Evolutionary conservation across 64 coral and sea anemone genomes (phyloP), one percentile per base, ranked within the genome.

Genomic region (Montipora sp.): DNA sequence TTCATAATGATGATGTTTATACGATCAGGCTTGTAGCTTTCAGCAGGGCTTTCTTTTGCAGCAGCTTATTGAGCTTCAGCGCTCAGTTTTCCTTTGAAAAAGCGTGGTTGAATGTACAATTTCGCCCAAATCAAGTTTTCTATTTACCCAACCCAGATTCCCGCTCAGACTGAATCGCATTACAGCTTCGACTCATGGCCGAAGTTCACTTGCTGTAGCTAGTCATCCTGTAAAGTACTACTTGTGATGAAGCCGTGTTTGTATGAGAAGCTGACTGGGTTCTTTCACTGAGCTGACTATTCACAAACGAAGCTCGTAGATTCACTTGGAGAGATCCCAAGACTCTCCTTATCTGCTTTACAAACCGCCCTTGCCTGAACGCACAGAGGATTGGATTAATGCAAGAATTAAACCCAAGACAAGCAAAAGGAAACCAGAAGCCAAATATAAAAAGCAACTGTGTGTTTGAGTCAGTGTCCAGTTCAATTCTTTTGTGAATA

Each of bases 371-470:
- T 47, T 92, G 90, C 55, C 90, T 84, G 23, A 86, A 92, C 2
- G 90, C 90, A 19, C 90, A 86, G 44, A 92, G 75, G 53, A 92
- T 77, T 4, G 90, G 90, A 58, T 92, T 92, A 15, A 92, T 86
- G 18, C 90, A 92, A 7, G 90, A 77, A 23, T 87, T 92, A n/a
- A 92, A 23, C 20, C 90, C 78, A 68, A 92, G 81, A 18, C 71
- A 87, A 44, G 79, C 50, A 3, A 78, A 51, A 3, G 90, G 90
- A 19, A 92, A 66, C 81, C 80, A 87, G 12, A 86, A 92, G 47
- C 73, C 75, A 43, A 92, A 44, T 10, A 92, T 47, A 78, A 68
- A 87, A 9, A 76, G 55, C 11, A 58, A 20, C 55, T 66, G 10
- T 15, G 23, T 85, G 20, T 77, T 21, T 47, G 8, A 24, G 23